phyloP scores from a whole-genome alignment of 2,797 vertebrate species.

The Lepus townsendii region DNA sequence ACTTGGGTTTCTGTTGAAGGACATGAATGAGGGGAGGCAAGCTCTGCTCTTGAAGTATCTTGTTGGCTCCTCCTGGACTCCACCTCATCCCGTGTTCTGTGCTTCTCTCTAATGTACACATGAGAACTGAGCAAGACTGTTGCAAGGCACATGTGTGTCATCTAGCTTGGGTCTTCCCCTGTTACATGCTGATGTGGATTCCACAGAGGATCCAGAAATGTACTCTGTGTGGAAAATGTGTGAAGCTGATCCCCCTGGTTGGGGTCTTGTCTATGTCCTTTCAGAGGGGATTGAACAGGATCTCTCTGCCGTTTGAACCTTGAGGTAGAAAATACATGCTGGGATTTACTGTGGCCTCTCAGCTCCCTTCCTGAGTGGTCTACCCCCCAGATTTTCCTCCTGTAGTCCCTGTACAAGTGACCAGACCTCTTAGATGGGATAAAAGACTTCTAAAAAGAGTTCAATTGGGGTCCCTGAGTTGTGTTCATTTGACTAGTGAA shows the following conservation, averaged over 20 bases:
- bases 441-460: neutral
- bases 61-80: neutral
- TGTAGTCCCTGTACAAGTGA: neutral
- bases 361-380: neutral
- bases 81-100: neutral
- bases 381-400: neutral
- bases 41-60: neutral
- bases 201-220: neutral
- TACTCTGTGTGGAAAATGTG: neutral
- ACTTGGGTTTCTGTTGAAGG: neutral
- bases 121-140: neutral
- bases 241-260: neutral
- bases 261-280: neutral
- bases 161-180: neutral
- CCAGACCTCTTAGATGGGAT: neutral
- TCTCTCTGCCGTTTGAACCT: neutral
- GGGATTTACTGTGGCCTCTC: neutral
- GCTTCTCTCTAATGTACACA: neutral
- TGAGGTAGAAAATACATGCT: neutral
- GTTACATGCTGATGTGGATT: neutral
- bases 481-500: neutral
- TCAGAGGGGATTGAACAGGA: accelerated
- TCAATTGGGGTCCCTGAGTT: neutral
- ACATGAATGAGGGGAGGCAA: neutral
- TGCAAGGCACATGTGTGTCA: neutral